A percentile compares a stretch with the other conserved stretches of the same genome.
Evolutionary conservation across 2,797 vertebrate species (phyloP).

Genomic region (Acrossocheilus wenchowensis): DNA sequence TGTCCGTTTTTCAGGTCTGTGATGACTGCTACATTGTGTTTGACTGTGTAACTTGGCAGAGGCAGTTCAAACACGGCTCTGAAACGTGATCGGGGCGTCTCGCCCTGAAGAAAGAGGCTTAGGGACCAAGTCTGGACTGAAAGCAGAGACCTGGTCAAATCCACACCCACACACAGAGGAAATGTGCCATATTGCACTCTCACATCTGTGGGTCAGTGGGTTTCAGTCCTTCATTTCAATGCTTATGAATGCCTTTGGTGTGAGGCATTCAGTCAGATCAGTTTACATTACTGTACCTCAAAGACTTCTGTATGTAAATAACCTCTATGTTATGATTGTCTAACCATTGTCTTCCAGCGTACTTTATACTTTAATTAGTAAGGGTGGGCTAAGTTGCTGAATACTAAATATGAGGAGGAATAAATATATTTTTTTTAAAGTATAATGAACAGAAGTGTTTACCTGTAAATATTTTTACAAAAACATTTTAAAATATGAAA

Average conservation of each 20-base stretch:
- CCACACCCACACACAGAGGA: constrained; percentile 39
- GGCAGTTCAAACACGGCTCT: constrained; percentile 45
- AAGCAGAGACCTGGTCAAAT: constrained; percentile 44
- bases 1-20: constrained; percentile 43
- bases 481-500: background rate
- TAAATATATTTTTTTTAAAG: background rate
- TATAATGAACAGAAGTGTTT: background rate
- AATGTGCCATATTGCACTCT: constrained; percentile 18
- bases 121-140: constrained; percentile 30
- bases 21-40: constrained; percentile 44
- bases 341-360: background rate
- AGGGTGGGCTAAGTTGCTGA: background rate
- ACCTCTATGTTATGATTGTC: background rate
- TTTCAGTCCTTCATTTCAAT: constrained; percentile 8
- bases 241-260: background rate
- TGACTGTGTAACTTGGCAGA: constrained; percentile 33
- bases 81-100: constrained; percentile 52
- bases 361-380: background rate
- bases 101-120: constrained; percentile 22
- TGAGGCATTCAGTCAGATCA: background rate
- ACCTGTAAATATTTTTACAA: background rate
- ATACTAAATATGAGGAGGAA: background rate
- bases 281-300: background rate
- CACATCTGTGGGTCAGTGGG: constrained; percentile 28
- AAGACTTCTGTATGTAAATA: background rate